Percentiles rank a stretch among this genome's conserved stretches.
Evolutionary conservation across 2,797 vertebrate species (phyloP).

Genomic region (Sebastes cheni): DNA sequence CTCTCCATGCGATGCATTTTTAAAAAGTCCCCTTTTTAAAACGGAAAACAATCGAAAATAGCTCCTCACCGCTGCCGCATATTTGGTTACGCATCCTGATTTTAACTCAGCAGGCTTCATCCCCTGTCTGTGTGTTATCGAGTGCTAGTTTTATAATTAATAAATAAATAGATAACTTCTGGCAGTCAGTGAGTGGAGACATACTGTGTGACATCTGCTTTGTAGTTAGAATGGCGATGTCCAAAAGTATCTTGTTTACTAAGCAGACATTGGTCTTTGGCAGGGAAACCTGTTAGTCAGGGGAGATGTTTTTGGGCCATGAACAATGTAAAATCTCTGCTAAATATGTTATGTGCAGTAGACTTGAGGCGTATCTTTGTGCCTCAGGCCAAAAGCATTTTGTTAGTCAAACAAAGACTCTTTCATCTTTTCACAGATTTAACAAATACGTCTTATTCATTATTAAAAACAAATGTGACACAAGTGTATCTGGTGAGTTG

Average conservation of each 20-base stretch:
- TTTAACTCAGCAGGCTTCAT: conserved; percentile 39
- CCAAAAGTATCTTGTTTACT: conserved; percentile 79
- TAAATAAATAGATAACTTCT: conserved; percentile 73
- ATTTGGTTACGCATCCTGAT: conserved; percentile 34
- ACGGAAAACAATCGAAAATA: conserved; percentile 61
- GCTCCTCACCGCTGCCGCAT: conserved; percentile 27
- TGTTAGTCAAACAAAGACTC: conserved; percentile 69
- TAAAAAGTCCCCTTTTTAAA: conserved; percentile 43
- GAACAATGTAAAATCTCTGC: conserved; percentile 77
- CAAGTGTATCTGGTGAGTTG: conserved; percentile 21
- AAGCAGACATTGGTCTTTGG: conserved; percentile 81
- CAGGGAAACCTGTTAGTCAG: conserved; percentile 76
- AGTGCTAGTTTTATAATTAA: conserved; percentile 68
- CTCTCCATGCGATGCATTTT: conserved; percentile 63
- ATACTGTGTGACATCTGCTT: conserved; percentile 83
- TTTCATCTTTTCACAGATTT: conserved; percentile 60
- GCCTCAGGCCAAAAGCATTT: conserved; percentile 68
- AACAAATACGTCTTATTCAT: conserved; percentile 58
- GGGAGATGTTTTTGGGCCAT: conserved; percentile 78
- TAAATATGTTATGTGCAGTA: conserved; percentile 75
- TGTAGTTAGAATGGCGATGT: conserved; percentile 74
- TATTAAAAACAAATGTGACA: conserved; percentile 52
- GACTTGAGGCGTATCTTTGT: conserved; percentile 65
- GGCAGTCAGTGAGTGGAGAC: conserved; percentile 72
- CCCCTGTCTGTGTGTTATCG: conserved; percentile 22